These are phyloP conservation scores for Perca fluviatilis DNA, from an alignment of 2,113 vertebrate species.

Conservation along the genomic window DNA sequence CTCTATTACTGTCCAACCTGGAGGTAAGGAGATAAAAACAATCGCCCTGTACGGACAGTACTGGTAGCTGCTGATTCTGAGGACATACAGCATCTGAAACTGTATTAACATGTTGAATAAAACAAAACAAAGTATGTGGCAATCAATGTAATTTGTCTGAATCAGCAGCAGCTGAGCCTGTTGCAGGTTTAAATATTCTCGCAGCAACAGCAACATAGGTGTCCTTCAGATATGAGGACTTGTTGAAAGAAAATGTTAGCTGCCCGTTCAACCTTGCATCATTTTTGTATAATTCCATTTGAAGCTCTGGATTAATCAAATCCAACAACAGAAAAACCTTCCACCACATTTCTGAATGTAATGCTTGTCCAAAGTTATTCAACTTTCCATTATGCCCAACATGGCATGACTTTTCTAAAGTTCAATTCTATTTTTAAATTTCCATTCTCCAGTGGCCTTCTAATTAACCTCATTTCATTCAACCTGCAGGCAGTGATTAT, in stretches of 20 bases:
- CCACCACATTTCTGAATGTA: neutral
- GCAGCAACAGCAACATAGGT: no score
- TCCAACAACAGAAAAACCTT: neutral
- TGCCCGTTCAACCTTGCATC: neutral
- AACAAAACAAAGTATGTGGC: neutral
- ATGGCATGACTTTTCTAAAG: constrained; percentile 20
- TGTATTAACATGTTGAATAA: neutral
- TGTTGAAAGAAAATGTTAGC: neutral
- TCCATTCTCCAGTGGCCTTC: constrained; percentile 45
- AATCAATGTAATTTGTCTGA: no score
- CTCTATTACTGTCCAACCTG: neutral
- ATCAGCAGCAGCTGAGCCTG: no score
- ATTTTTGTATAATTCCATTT: neutral
- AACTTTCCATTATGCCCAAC: constrained; percentile 23
- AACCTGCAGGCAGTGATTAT: constrained; percentile 74
- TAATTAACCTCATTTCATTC: constrained; percentile 76
- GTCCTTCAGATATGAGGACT: neutral
- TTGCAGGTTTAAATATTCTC: no score
- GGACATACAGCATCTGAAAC: neutral
- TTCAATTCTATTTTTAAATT: constrained; percentile 47
- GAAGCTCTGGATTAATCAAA: neutral
- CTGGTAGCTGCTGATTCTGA: neutral
- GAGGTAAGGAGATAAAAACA: neutral
- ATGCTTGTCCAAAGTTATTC: neutral
- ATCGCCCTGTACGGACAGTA: neutral